These are phyloP conservation scores for Hiodon tergisus DNA, from an alignment of 2,113 vertebrate species.

Conservation along the genomic window DNA sequence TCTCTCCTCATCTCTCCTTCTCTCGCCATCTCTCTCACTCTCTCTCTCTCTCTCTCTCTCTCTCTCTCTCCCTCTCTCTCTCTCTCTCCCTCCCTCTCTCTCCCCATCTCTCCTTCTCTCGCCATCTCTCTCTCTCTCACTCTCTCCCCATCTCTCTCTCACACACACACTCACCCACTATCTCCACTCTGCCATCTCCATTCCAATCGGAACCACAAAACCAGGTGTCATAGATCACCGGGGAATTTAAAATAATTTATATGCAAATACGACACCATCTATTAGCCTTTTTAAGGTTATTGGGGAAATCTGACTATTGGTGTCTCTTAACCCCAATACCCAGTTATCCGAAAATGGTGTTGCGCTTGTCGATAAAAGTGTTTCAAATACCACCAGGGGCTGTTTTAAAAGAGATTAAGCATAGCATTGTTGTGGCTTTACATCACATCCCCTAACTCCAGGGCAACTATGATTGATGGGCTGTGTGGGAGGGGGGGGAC, in stretches of 20 bases:
- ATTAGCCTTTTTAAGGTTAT: constrained; percentile 65
- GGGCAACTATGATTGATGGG: constrained; percentile 34
- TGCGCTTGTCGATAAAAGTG: constrained; percentile 31
- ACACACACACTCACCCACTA: constrained; percentile 15
- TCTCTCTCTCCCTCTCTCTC: constrained; percentile 10
- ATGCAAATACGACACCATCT: constrained; percentile 65
- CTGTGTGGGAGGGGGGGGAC: constrained; percentile 3
- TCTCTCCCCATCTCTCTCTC: neutral
- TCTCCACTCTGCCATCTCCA: constrained; percentile 39
- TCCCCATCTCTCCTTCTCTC: too few relatives aligned
- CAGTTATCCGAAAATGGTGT: constrained; percentile 18
- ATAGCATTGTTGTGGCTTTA: constrained; percentile 26
- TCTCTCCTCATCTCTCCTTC: neutral
- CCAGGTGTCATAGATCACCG: constrained; percentile 51
- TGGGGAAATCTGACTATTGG: constrained; percentile 41
- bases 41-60: constrained; percentile 5
- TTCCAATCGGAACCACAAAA: neutral
- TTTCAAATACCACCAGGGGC: constrained; percentile 31
- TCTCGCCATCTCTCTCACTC: neutral
- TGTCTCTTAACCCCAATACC: constrained; percentile 29
- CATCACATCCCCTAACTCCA: constrained; percentile 13
- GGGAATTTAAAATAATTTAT: constrained; percentile 59
- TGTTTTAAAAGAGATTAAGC: constrained; percentile 40
- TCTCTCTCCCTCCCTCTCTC: neutral
- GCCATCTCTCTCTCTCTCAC: too few relatives aligned